Evolutionary conservation across 2,888 invertebrate genomes (phyloP), one percentile per base, ranked within the genome.

Genomic region (Dolomedes plantarius): DNA sequence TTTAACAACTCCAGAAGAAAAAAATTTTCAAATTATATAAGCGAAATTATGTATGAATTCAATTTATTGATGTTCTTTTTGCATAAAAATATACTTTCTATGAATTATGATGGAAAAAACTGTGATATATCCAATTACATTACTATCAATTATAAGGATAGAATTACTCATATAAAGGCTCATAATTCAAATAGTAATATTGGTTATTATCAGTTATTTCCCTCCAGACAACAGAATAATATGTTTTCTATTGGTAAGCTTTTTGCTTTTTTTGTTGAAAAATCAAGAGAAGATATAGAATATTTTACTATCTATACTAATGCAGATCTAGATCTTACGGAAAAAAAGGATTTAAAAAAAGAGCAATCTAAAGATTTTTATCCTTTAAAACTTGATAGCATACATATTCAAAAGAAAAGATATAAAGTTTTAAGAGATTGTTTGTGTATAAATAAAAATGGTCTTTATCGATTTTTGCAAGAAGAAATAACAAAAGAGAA

Each of bases 371-470:
- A 77, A 50, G 77, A 28, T 50, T 77, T 77, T 68, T 23, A 68
- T 68, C 68, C 77, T 77, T 68, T 77, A 32, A 68, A 77, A 68
- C 50, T 77, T 77, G 72, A 72, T 72, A 50, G 27, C 72, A 72
- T 72, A 13, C 72, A 72, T 72, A 72, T 72, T 72, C 72, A 23
- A 77, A 77, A 67, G n/a, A 77, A 68, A n/a, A 50, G 56, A n/a
- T 68, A 77, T 56, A 77, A 77, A 77, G 56, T 69, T 77, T 77
- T 77, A 68, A 77, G 68, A 77, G n/a, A 77, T 77, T 77, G 50
- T 68, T 68, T 68, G 16, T 68, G 77, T 77, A 50, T 77, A 68
- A 11, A 77, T 77, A 32, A 27, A 32, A 68, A 77, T 77, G 36
- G 62, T 71, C 56, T 79, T 39, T 79, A 79, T 71, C 71, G 19